A percentile compares a stretch with the other conserved stretches of the same genome.
These are phyloP conservation scores for Malurus splendens DNA, from an alignment of 2,797 vertebrate genomes.

Conservation along the genomic window DNA sequence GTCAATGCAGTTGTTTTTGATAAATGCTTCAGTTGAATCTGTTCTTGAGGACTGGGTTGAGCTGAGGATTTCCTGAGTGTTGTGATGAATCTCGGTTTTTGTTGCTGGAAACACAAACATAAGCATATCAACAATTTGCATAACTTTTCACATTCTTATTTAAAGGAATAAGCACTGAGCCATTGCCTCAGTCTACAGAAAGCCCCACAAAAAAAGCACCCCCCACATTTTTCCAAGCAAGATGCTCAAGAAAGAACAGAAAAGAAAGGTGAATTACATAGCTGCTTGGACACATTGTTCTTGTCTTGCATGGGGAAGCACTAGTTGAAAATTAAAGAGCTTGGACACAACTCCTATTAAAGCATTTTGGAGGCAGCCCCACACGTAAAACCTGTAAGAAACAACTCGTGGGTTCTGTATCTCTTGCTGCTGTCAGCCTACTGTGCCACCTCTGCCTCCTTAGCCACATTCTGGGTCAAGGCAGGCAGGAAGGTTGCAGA, in stretches of 20 bases:
- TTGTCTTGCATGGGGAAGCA: not conserved
- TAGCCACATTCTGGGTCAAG: not conserved
- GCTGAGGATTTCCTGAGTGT: not conserved
- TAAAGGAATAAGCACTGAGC: not conserved
- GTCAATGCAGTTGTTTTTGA: not conserved
- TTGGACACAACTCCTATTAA: not conserved
- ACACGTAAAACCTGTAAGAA: not conserved
- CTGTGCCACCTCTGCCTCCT: not conserved
- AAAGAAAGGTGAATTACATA: not conserved
- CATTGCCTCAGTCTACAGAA: not conserved
- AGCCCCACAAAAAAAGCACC: not conserved
- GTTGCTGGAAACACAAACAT: not conserved
- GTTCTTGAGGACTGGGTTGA: not conserved
- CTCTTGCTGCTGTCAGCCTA: not conserved
- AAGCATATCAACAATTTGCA: not conserved
- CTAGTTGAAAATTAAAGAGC: not conserved
- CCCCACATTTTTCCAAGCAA: not conserved
- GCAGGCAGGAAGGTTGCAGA: not conserved
- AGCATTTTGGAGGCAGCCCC: not conserved
- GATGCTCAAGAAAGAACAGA: not conserved
- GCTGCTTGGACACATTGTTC: not conserved
- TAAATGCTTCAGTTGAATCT: not conserved
- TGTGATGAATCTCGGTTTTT: not conserved
- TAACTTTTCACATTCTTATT: not conserved
- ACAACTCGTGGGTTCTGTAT: fast-evolving